Percentiles rank a stretch among this genome's conserved stretches.
Evolutionary conservation across 1,140 invertebrate genomes (phyloP).

Genomic region (Pogonomyrmex californicus): DNA sequence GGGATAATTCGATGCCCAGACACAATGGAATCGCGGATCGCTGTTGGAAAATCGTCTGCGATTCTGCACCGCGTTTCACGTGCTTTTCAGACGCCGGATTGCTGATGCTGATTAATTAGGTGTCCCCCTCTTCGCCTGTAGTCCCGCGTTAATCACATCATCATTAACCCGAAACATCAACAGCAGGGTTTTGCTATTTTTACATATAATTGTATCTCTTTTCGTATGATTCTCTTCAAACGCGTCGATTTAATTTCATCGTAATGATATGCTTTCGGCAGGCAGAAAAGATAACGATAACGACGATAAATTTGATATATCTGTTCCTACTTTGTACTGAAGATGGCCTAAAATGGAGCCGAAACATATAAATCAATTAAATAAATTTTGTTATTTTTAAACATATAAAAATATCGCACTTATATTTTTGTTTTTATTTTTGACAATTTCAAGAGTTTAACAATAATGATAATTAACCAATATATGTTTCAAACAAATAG

Average conservation of each 20-base stretch:
- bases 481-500: too few relatives aligned
- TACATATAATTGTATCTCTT: conserved; percentile 2
- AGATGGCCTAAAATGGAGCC: too few relatives aligned
- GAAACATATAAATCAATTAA: too few relatives aligned
- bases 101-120: conserved; percentile 63
- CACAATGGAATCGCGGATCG: conserved; percentile 56
- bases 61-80: conserved; percentile 49
- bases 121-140: conserved; percentile 13
- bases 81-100: conserved; percentile 49
- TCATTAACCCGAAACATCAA: conserved; percentile 44
- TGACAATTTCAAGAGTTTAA: too few relatives aligned
- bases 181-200: conserved; percentile 18
- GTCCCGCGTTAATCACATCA: conserved; percentile 50
- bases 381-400: too few relatives aligned
- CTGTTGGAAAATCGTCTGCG: conserved; percentile 59
- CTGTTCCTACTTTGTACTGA: too few relatives aligned
- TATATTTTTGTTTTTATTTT: too few relatives aligned
- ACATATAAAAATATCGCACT: too few relatives aligned
- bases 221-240: background rate
- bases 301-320: background rate
- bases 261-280: background rate
- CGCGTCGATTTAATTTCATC: background rate
- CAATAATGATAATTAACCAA: too few relatives aligned
- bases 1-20: conserved; percentile 58
- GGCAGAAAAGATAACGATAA: background rate